Conservation (phyloP, 2,113 vertebrate genomes). For the Rhynchomys soricoides region DNA sequence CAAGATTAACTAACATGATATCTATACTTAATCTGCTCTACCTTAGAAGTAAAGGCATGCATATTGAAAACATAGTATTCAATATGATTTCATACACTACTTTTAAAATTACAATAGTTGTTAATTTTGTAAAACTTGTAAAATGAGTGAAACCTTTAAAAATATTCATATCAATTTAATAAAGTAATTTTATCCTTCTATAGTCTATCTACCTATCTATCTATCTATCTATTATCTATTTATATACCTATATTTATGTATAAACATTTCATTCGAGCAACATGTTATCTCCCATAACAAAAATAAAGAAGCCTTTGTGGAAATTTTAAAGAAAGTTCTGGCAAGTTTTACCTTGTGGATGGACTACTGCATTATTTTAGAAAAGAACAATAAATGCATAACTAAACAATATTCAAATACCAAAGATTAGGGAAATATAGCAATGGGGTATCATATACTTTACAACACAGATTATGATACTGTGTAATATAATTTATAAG, state of each 20-base stretch:
- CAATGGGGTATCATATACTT: not conserved
- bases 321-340: not conserved
- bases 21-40: not conserved
- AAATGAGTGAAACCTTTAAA: not conserved
- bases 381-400: not conserved
- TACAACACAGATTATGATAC: not conserved
- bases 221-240: not conserved
- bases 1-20: conserved; percentile 27
- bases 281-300: not conserved
- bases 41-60: not conserved
- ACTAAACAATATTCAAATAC: conserved; percentile 44
- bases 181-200: not conserved
- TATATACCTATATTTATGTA: not conserved
- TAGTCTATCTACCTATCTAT: not conserved
- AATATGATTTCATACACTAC: not conserved
- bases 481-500: no score
- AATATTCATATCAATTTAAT: not conserved
- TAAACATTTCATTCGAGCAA: not conserved
- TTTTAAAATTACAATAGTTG: not conserved
- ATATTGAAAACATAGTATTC: not conserved
- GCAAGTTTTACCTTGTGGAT: not conserved
- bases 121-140: not conserved
- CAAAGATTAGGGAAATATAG: not conserved
- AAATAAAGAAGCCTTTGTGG: not conserved
- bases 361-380: not conserved